Evolutionary conservation across 2,888 invertebrate species (phyloP), one percentile per base, ranked within the genome.

Genomic region (Monoplex corrugatus): DNA sequence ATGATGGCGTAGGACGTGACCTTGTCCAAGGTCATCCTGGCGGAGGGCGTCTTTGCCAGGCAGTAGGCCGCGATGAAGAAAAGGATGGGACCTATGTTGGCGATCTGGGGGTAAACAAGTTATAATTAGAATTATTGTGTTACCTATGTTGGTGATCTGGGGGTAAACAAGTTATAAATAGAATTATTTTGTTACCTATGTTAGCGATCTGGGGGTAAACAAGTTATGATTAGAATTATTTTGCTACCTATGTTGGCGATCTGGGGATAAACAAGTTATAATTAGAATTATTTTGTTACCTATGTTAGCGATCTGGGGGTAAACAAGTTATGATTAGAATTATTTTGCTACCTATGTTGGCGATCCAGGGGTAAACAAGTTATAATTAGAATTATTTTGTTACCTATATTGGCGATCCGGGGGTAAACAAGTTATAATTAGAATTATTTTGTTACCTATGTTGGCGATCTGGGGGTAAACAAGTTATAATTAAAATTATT

Each of bases 161-260:
- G n/a, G n/a, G n/a, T n/a, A n/a, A n/a, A n/a, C n/a, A n/a, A n/a
- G n/a, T n/a, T n/a, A n/a, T n/a, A n/a, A n/a, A n/a, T n/a, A n/a
- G n/a, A n/a, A n/a, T n/a, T n/a, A n/a, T 50, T 50, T 50, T 50
- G n/a, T 84, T 44, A 43, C 98, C 98, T 86, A 98, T 96, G 96
- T 98, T 98, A 78, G 98, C 98, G 68, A 98, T 50, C 95, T 97
- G 98, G 75, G n/a, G n/a, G n/a, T n/a, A n/a, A n/a, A n/a, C n/a
- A n/a, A n/a, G n/a, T n/a, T n/a, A n/a, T n/a, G n/a, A n/a, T n/a
- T n/a, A n/a, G n/a, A n/a, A n/a, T n/a, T n/a, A n/a, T 45, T 45
- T 45, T 57, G n/a, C 35, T 86, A 19, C 45, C 40, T 44, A 13
- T 45, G 2, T 2, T 57, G 57, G 2, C 28, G 57, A 1, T 57